Evolutionary conservation across 2,888 invertebrate genomes (phyloP), one percentile per base, ranked within the genome.

Genomic region (Sarcophaga rosellei): DNA sequence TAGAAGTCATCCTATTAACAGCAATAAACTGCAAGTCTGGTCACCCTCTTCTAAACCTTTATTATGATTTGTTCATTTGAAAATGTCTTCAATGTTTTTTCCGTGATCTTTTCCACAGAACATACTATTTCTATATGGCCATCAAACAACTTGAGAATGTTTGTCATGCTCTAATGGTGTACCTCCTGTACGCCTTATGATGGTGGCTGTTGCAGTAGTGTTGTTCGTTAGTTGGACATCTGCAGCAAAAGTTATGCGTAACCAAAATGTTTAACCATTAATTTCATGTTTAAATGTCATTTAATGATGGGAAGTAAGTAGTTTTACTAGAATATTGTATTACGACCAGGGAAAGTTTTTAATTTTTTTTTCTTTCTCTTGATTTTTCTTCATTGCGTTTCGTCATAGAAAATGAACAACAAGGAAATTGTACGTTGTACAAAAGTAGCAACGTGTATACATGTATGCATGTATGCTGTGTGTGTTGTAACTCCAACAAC

Each of bases 281-380:
- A 78, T 83, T 83, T 83, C 78, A 83, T 78, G 78, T 83, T 57
- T 69, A 74, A 83, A 83, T 83, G 73, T 78, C 68, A 62, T 83
- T 83, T 74, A 83, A 83, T 68, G 83, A 83, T 83, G 83, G 83
- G 83, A 83, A 83, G 83, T 66, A 66, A 66, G 66, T 83, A 83
- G 83, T 83, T 83, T 83, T 83, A 72, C 68, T 35, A 47, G 15
- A 66, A 83, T 53, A 72, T 47, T 66, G 17, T 69, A 23, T 62
- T 62, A 47, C 44, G 63, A 68, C 12, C 74, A 74, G 83, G 68
- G 74, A 83, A 83, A 83, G 78, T 83, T 83, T 70, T 47, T 4
- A 57, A 17, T 57, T 4, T 5, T 57, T 57, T 65, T 20, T 3
- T 45, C n/a, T 20, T 11, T 35, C 35, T 15, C 21, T 12, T 23